Base-by-base conservation (phyloP, 2,888 invertebrate species). In the Sarcophaga rosellei region DNA sequence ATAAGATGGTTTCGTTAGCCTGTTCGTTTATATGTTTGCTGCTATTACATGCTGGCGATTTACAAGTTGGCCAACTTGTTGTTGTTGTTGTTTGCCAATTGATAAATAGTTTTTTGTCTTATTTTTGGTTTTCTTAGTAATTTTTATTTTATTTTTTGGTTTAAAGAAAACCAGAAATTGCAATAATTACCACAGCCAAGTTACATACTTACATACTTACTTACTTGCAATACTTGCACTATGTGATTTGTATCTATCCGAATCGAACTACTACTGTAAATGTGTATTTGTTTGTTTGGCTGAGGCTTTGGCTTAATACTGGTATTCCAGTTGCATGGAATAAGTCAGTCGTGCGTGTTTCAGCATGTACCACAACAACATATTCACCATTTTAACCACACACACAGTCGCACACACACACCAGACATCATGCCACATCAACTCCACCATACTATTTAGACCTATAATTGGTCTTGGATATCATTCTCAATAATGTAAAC, bases 91-190 rank as follows among this genome's bases (percentile, higher is more conserved):
- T 6, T 35, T 25, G 6, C 1, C 61, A 77, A 82, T 72, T 47
- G 61, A 82, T 72, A 77, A 72, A 82, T 73, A 82, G 45, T 82
- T 77, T 82, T 77, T 45, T 82, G 59, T 72, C 62, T 74, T 68
- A 68, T 53, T 53, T 73, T 73, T 25, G 65, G 20, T 82, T 81
- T 77, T 76, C 35, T 65, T 47, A 35, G 61, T n/a, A n/a, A n/a
- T n/a, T n/a, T n/a, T n/a, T n/a, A n/a, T n/a, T n/a, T n/a, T n/a
- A n/a, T n/a, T n/a, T n/a, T n/a, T n/a, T n/a, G n/a, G n/a, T 75
- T 75, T 79, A 70, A 80, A 72, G 75, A 72, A 84, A 84, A 84
- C 84, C 79, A 84, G 84, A 84, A 84, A 84, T 76, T 75, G 79
- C 79, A 74, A 65, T 74, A 63, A 53, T 53, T 53, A 53, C 17